A percentile compares a stretch with the other conserved stretches of the same genome.
Evolutionary conservation across 2,113 vertebrate species (phyloP).

Genomic region (Nanorana parkeri): DNA sequence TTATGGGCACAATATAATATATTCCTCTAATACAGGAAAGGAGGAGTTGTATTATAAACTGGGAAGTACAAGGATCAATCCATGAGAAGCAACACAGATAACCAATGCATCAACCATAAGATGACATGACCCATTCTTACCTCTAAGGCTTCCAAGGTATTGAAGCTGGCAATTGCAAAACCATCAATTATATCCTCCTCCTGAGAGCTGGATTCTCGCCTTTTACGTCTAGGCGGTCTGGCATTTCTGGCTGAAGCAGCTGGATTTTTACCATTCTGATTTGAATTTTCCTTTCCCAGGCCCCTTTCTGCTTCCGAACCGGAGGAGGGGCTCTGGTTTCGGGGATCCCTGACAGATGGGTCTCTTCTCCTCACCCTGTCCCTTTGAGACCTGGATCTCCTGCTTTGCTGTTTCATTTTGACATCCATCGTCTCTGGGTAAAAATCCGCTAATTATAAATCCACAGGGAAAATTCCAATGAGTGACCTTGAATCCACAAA

Average conservation of each 20-base stretch:
- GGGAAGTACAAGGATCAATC: neutral
- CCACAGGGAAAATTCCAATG: slow-evolving; percentile 61
- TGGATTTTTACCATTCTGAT: slow-evolving; percentile 73
- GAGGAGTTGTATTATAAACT: neutral
- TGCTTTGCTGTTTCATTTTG: slow-evolving; percentile 83
- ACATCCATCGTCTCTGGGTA: slow-evolving; percentile 80
- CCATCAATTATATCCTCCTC: slow-evolving; percentile 97
- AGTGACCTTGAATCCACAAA: slow-evolving; percentile 78
- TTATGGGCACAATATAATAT: slow-evolving; percentile 11
- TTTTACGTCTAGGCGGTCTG: slow-evolving; percentile 82
- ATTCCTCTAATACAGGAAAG: neutral
- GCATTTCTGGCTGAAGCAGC: slow-evolving; percentile 67
- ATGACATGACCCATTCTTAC: slow-evolving; percentile 69
- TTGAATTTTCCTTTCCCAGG: slow-evolving; percentile 82
- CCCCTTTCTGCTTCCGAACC: slow-evolving; percentile 86
- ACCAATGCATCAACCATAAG: slow-evolving; percentile 28
- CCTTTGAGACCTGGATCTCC: slow-evolving; percentile 86
- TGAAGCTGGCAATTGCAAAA: slow-evolving; percentile 94
- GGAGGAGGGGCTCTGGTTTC: slow-evolving; percentile 84
- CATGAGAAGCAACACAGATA: neutral
- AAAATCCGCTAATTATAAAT: slow-evolving; percentile 43
- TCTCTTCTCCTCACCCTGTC: slow-evolving; percentile 88
- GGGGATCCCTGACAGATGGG: slow-evolving; percentile 78
- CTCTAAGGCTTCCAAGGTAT: slow-evolving; percentile 91
- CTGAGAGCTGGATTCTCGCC: slow-evolving; percentile 91